Evolutionary conservation across 1,140 invertebrate genomes (phyloP), one percentile per base, ranked within the genome.

Genomic region (Pygmarrhopalites habei): DNA sequence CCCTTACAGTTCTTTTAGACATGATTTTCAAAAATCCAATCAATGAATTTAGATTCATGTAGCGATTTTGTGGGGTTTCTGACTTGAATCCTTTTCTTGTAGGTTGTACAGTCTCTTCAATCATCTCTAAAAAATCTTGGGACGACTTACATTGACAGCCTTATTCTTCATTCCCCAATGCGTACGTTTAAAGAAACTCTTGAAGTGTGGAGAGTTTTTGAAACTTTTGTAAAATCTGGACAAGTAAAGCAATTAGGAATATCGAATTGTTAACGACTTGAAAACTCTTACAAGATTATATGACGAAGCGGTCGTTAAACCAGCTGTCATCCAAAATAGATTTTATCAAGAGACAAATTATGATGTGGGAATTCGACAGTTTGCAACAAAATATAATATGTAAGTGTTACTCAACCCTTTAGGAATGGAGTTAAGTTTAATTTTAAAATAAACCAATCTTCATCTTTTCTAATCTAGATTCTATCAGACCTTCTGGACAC

Each of bases 401-500:
- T 60, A 29, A n/a, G n/a, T n/a, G n/a, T n/a, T n/a, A n/a, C n/a
- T n/a, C n/a, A n/a, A n/a, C n/a, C n/a, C n/a, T n/a, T n/a, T n/a
- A n/a, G n/a, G n/a, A n/a, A n/a, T n/a, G n/a, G n/a, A n/a, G n/a
- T n/a, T n/a, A n/a, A n/a, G n/a, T n/a, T n/a, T n/a, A n/a, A n/a
- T n/a, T n/a, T n/a, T n/a, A n/a, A n/a, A n/a, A n/a, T n/a, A n/a
- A n/a, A n/a, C n/a, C n/a, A n/a, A n/a, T n/a, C n/a, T n/a, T n/a
- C n/a, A n/a, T n/a, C n/a, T n/a, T n/a, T n/a, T n/a, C n/a, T n/a
- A n/a, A n/a, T n/a, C n/a, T n/a, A n/a, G n/a, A n/a, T n/a, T n/a
- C n/a, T 70, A 70, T 35, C 69, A 70, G 28, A 63, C 64, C 17
- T 71, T 71, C 29, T 71, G 70, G 70, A 71, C 70, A 0, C 52